Base-by-base conservation (phyloP, 2,888 invertebrate species). In the Pycnomerus fuliginosus region DNA sequence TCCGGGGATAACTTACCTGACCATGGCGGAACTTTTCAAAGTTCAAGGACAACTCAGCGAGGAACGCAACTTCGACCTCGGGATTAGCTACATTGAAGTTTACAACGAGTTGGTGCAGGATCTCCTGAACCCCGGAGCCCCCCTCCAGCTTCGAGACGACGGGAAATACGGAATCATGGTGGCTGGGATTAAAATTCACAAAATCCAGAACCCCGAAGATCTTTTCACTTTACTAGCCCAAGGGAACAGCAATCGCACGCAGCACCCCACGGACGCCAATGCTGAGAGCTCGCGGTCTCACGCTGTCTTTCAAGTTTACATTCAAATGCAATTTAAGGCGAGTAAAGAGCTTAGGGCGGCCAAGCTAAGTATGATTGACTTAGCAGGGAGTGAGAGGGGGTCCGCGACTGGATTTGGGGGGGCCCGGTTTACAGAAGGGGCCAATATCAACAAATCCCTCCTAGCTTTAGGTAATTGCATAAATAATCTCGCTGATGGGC, bases 221-320 rank as follows among this genome's bases (percentile, higher is more conserved):
- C 73, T 96, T 1, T 77, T 95, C 16, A 76, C 81, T 34, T 79
- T 94, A 72, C 71, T 96, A 23, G 83, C 84, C 17, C 76, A 82
- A 53, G 96, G 96, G 0, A 96, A 96, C 64, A 80, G 79, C 48
- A 88, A 91, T 65, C 76, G 96, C 36, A 90, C 93, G 0, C 95
- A 96, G 64, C 94, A 95, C 72, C 93, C 95, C 0, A 96, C 95
- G 0, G 95, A 96, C 75, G 90, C 93, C 1, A 96, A 96, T 71
- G 86, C 91, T 0, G 94, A 95, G 65, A 94, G 94, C 48, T 95
- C 94, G 2, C 79, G 96, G 36, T 95, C 94, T 34, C 96, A 96
- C 76, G 95, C 95, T n/a, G 90, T 96, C 1, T 94, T 96, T 67
- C 93, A 93, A 78, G 87, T 87, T 64, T 84, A 85, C 46, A 77